phyloP scores from a whole-genome alignment of 1,140 invertebrate genomes.

The Drosophila bifasciata region DNA sequence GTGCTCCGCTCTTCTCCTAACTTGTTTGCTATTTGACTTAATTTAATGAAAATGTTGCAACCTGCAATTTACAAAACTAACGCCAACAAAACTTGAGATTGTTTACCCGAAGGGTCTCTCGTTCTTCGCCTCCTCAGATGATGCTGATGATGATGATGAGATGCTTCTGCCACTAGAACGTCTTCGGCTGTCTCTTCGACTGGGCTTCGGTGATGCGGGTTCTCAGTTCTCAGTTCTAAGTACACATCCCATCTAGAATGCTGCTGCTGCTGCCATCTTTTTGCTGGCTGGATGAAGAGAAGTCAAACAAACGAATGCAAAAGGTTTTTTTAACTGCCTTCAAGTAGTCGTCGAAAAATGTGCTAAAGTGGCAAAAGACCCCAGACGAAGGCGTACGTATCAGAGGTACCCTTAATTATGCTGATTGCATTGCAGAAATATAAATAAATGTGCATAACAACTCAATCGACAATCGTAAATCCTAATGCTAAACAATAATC shows the following conservation, averaged over 20 bases:
- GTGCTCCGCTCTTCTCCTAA: conserved; percentile 22
- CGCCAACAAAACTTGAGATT: conserved; percentile 70
- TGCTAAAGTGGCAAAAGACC: conserved; percentile 34
- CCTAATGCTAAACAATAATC: conserved; percentile 40
- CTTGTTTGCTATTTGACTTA: conserved; percentile 76
- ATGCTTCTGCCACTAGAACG: conserved; percentile 6
- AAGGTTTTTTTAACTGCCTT: conserved; percentile 57
- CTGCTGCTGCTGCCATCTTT: conserved; percentile 27
- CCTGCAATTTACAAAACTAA: conserved; percentile 79
- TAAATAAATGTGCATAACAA: neutral
- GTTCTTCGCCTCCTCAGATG: neutral
- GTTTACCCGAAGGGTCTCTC: conserved; percentile 50
- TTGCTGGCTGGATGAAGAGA: conserved; percentile 15
- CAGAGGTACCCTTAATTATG: conserved; percentile 27
- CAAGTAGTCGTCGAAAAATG: conserved; percentile 44
- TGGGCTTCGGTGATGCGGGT: conserved; percentile 55
- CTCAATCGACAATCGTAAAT: conserved; percentile 29
- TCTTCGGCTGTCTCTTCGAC: conserved; percentile 21
- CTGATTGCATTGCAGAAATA: conserved; percentile 30
- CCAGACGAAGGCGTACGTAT: conserved; percentile 34
- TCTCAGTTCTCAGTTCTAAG: conserved; percentile 63
- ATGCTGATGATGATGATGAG: conserved; percentile 1
- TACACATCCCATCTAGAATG: conserved; percentile 60
- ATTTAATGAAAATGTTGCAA: conserved; percentile 83
- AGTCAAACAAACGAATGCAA: conserved; percentile 73